Evolutionary conservation across 1,140 invertebrate genomes (phyloP).

Genomic region (Varroa destructor): DNA sequence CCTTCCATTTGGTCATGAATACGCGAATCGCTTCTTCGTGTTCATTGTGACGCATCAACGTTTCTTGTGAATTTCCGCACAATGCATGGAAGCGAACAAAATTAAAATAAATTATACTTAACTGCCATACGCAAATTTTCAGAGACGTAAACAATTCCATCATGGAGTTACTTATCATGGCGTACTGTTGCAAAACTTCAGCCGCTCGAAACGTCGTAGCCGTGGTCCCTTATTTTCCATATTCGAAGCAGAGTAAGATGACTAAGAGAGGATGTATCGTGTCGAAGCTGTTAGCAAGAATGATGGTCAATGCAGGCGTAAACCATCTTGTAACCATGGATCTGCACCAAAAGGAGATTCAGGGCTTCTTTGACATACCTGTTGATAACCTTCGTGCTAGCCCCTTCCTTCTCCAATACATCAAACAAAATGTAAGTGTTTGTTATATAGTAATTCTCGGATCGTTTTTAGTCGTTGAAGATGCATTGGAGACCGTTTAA

Average conservation of each 20-base stretch:
- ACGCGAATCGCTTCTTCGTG: no score
- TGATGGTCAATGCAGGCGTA: slow-evolving; percentile 69
- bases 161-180: slow-evolving; percentile 96
- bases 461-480: slow-evolving; percentile 9
- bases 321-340: slow-evolving; percentile 97
- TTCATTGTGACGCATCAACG: no score
- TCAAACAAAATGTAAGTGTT: slow-evolving; percentile 68
- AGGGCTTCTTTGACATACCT: slow-evolving; percentile 97
- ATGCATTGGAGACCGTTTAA: slow-evolving; percentile 28
- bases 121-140: slow-evolving; percentile 37
- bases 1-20: no score
- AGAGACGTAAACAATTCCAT: slow-evolving; percentile 97
- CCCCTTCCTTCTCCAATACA: slow-evolving; percentile 92
- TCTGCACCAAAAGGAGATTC: slow-evolving; percentile 96
- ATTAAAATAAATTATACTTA: neutral
- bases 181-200: slow-evolving; percentile 97
- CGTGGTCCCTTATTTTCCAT: slow-evolving; percentile 94
- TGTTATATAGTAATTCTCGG: neutral
- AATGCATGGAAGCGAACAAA: neutral
- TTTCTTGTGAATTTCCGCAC: neutral
- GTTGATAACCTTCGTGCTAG: slow-evolving; percentile 96
- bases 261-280: slow-evolving; percentile 91
- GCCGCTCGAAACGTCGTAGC: slow-evolving; percentile 91
- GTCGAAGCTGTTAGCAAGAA: slow-evolving; percentile 84
- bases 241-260: slow-evolving; percentile 99